Base-by-base conservation (phyloP, 2,888 invertebrate species). In the Acholoe squamosa region DNA sequence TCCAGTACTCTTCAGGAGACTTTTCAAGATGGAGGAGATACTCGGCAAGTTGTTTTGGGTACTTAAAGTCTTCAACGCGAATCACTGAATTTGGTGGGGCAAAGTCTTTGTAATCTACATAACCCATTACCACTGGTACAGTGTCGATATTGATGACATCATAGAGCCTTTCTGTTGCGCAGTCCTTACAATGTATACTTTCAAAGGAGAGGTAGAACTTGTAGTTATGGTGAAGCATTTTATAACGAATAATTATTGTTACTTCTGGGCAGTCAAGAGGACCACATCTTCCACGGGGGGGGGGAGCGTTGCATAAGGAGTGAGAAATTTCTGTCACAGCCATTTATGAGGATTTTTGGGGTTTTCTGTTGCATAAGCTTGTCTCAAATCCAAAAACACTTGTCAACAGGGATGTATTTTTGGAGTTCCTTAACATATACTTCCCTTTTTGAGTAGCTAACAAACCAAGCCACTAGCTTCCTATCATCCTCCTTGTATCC, bases 1-100 rank as follows among this genome's bases (percentile, higher is more conserved):
- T 98, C 96, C 99, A 99, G 96, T 99, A 99, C 0, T 98, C 96
- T 77, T 97, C 97, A 95, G 98, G 98, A 95, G 99, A 98, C 92
- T 97, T 97, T 95, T 99, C 98, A 91, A 99, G 96, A 89, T 97
- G 97, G 92, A 97, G 97, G 90, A 99, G 96, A 96, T 99, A 99
- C 52, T 97, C 97, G 52, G 99, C 99, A 92, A 99, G 96, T 93
- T 98, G 98, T 94, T 97, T 97, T 0, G 99, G 98, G 34, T 98
- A 97, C 54, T 97, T 97, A 95, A 99, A 99, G 96, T 99, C 98
- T 95, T 99, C 99, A 31, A 99, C 98, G 96, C 99, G 99, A 91
- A 99, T 98, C 96, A 98, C 99, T 5, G 98, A 98, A 93, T 91
- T n/a, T 5, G 91, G 91, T 28, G 91, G 91, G 0, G 91, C 91